phyloP scores from a whole-genome alignment of 2,888 invertebrate genomes.

The Aphrophora alni region DNA sequence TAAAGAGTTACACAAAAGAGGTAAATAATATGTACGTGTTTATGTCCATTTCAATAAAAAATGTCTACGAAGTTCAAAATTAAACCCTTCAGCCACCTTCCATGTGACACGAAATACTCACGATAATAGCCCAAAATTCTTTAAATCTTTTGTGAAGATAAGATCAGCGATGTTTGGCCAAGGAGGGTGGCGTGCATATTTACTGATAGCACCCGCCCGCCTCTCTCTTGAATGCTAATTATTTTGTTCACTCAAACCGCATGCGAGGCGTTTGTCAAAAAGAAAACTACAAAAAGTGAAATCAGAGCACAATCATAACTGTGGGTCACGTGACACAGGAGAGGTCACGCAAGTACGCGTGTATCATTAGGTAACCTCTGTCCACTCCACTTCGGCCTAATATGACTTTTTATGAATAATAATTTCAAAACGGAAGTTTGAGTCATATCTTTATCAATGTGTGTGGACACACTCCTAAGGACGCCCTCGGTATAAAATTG shows the following conservation, averaged over 20 bases:
- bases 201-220: not conserved
- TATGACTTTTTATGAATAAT: constrained; percentile 35
- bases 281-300: constrained; percentile 29
- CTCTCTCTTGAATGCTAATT: constrained; percentile 39
- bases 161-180: not conserved
- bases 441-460: constrained; percentile 15
- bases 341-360: constrained; percentile 13
- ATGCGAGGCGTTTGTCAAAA: constrained; percentile 33
- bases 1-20: no score
- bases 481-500: not conserved
- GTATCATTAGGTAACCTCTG: constrained; percentile 11
- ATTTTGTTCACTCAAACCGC: constrained; percentile 33
- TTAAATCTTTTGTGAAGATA: not conserved
- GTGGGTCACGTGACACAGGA: not conserved
- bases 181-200: constrained; percentile 7
- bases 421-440: constrained; percentile 28
- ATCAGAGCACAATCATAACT: constrained; percentile 16
- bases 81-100: not conserved
- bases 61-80: not conserved
- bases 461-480: no score
- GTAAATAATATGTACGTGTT: not conserved
- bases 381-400: constrained; percentile 12
- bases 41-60: not conserved
- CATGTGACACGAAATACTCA: not conserved
- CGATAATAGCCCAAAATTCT: not conserved